Evolutionary conservation across 2,888 invertebrate genomes (phyloP), one percentile per base, ranked within the genome.

Genomic region (Leucophenga montana): DNA sequence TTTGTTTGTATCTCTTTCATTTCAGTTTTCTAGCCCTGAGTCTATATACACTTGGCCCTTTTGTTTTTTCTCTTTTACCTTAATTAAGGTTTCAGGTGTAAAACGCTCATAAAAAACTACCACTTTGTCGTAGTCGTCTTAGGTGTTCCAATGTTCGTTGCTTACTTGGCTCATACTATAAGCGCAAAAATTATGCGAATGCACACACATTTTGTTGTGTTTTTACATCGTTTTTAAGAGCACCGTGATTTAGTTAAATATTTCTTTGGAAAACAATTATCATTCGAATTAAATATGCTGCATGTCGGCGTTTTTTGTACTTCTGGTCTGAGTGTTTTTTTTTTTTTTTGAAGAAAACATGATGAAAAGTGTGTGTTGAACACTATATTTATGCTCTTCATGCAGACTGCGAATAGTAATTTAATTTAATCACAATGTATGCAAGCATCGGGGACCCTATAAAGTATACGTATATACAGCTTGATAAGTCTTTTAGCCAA

Each of bases 61-160:
- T 46, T 46, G 46, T 46, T 27, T 27, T 27, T 27, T 57, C 27
- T 22, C 14, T 57, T 27, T 27, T 31, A 57, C 3, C 83, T 77
- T 82, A 82, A 82, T 83, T 81, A 84, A 77, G 82, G 82, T 77
- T 75, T 81, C 82, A 81, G 77, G 81, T 81, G 82, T 78, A 82
- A 78, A 27, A 27, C 73, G 77, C 71, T 76, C 80, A 73, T 82
- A 79, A 78, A 83, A 76, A 70, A 57, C 64, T 57, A 62, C 31
- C 72, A 68, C 70, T 71, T 59, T 71, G 72, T 27, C 69, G 48
- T 53, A 72, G 65, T 11, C 3, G 5, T 18, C 18, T 11, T 54
- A 18, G 14, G 14, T 16, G 14, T 18, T 50, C 6, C 18, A n/a
- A 5, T 50, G 16, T 9, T n/a, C 14, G 18, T 50, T 33, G 27